A percentile compares a stretch with the other conserved stretches of the same genome.
These are phyloP conservation scores for Omphaloscelis lunosa DNA, from an alignment of 2,888 invertebrate species.

Conservation along the genomic window DNA sequence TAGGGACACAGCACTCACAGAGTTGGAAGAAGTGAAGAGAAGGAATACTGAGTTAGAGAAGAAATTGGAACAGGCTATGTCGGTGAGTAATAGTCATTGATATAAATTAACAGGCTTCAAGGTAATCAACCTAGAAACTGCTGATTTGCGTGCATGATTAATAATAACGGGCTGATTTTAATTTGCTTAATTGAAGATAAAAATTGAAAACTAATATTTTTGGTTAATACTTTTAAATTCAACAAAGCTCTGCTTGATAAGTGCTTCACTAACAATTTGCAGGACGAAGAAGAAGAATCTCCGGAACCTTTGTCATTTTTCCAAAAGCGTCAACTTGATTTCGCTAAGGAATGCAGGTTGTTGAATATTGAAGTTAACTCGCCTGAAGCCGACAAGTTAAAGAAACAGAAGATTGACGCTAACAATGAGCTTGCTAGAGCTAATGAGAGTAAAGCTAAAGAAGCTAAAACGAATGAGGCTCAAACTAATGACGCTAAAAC, in stretches of 20 bases:
- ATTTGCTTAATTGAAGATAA: neutral
- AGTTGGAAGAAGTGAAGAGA: constrained; percentile 95
- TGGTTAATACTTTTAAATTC: neutral
- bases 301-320: constrained; percentile 88
- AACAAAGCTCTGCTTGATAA: constrained; percentile 37
- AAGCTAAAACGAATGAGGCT: constrained; percentile 75
- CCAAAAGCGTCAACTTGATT: constrained; percentile 87
- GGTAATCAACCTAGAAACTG: neutral
- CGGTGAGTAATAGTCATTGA: constrained; percentile 81
- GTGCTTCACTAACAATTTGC: constrained; percentile 79
- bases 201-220: neutral
- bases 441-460: constrained; percentile 75
- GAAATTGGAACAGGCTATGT: constrained; percentile 93
- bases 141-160: constrained; percentile 3
- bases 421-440: constrained; percentile 80
- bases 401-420: constrained; percentile 76
- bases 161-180: neutral
- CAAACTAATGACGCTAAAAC: constrained; percentile 79
- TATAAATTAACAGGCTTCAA: neutral
- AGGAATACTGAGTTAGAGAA: constrained; percentile 95
- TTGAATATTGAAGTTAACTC: constrained; percentile 85
- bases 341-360: constrained; percentile 88
- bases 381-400: constrained; percentile 81
- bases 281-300: constrained; percentile 82
- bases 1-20: constrained; percentile 93